Evolutionary conservation across 2,797 vertebrate genomes (phyloP).

Genomic region (Gambusia yucatana): DNA sequence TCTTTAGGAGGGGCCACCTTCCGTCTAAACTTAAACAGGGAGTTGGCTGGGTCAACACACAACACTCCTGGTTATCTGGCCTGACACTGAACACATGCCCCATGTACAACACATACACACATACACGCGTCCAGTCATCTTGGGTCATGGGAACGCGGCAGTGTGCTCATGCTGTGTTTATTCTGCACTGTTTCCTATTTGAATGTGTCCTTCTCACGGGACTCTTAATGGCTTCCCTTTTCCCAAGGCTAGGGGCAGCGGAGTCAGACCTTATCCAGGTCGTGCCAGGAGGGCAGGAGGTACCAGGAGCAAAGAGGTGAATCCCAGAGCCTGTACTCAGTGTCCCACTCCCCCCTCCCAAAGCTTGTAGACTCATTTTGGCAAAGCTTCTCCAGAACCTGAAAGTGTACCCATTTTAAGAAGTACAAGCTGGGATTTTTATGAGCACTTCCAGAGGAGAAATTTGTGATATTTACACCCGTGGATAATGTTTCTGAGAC

Average conservation of each 20-base stretch:
- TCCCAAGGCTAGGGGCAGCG: constrained; percentile 76
- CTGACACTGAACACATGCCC: constrained; percentile 63
- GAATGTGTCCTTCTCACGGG: constrained; percentile 79
- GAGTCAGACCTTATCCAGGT: constrained; percentile 67
- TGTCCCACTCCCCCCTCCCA: constrained; percentile 8
- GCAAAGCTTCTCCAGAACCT: constrained; percentile 46
- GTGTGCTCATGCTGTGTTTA: constrained; percentile 74
- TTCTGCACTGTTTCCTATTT: constrained; percentile 80
- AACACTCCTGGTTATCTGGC: constrained; percentile 59
- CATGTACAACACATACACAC: constrained; percentile 55
- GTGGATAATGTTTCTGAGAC: constrained; percentile 16
- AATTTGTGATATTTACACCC: constrained; percentile 4
- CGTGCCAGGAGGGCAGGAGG: constrained; percentile 67
- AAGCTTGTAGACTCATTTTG: constrained; percentile 32
- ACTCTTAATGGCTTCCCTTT: constrained; percentile 83
- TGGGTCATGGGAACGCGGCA: constrained; percentile 78
- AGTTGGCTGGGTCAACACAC: constrained; percentile 55
- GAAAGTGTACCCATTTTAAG: constrained; percentile 22
- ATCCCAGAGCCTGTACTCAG: constrained; percentile 6
- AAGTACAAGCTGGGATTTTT: constrained; percentile 34
- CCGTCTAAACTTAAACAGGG: constrained; percentile 51
- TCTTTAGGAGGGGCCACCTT: constrained; percentile 35
- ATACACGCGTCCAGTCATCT: constrained; percentile 66
- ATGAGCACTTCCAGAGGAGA: constrained; percentile 5
- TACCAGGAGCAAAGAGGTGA: constrained; percentile 59